Conservation (phyloP, 2,113 vertebrate species). For the Chionodraco myersi region DNA sequence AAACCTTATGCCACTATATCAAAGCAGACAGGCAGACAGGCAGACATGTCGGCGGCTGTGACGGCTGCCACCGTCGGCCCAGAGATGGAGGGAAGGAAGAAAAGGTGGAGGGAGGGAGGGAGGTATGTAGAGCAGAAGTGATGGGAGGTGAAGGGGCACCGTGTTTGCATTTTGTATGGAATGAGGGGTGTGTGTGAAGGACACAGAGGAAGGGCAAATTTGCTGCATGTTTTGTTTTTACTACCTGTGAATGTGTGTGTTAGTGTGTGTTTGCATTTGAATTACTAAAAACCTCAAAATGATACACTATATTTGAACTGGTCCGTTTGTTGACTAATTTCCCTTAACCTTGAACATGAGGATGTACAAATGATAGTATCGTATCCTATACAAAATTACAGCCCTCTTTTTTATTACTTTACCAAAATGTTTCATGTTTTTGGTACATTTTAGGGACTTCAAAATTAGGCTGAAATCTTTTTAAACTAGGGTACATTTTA, state of each 20-base stretch:
- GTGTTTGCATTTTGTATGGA: slow-evolving; percentile 83
- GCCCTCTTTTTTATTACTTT: background rate
- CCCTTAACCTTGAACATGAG: background rate
- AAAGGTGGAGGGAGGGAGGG: slow-evolving; percentile 21
- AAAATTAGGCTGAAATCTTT: background rate
- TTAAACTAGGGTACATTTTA: background rate
- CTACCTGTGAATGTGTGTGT: background rate
- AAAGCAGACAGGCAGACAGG: slow-evolving; percentile 70
- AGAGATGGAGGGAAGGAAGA: slow-evolving; percentile 26
- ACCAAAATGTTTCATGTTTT: background rate
- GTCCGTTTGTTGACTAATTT: background rate
- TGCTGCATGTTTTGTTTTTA: slow-evolving; percentile 30
- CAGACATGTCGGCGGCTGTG: slow-evolving; percentile 61
- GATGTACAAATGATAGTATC: background rate
- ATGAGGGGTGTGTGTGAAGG: slow-evolving; percentile 84
- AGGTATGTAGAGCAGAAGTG: slow-evolving; percentile 53
- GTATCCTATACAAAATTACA: background rate
- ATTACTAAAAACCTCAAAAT: background rate
- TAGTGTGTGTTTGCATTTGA: background rate
- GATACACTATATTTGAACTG: background rate
- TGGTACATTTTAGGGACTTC: background rate
- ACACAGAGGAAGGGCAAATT: slow-evolving; percentile 45
- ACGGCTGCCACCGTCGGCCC: slow-evolving; percentile 45
- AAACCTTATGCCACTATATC: slow-evolving; percentile 82
- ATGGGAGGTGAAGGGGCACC: slow-evolving; percentile 62